Conservation (phyloP, 1,140 invertebrate genomes). For the Centruroides vittatus region DNA sequence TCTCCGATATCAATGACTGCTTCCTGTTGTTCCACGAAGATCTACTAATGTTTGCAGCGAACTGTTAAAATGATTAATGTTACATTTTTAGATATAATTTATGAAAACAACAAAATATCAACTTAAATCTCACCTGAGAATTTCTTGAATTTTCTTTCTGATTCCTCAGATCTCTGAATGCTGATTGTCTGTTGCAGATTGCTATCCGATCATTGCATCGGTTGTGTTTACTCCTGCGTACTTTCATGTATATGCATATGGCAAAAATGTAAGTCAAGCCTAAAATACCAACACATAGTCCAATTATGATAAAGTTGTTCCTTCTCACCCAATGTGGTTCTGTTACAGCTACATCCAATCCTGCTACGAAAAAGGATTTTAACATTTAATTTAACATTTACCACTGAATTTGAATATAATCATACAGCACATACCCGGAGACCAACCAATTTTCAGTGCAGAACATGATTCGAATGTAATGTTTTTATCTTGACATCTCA, state of each 20-base stretch:
- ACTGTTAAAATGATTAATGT: too few relatives aligned
- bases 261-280: constrained; percentile 68
- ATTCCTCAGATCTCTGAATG: too few relatives aligned
- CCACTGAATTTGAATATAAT: not conserved
- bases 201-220: constrained; percentile 28
- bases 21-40: too few relatives aligned
- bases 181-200: too few relatives aligned
- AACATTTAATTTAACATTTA: not conserved
- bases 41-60: too few relatives aligned
- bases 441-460: constrained; percentile 65
- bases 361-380: not conserved
- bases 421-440: constrained; percentile 45
- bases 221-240: constrained; percentile 1
- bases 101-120: too few relatives aligned
- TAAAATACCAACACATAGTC: constrained; percentile 56
- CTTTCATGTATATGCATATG: constrained; percentile 53
- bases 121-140: too few relatives aligned
- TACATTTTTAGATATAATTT: too few relatives aligned
- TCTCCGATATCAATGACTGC: too few relatives aligned
- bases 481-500: constrained; percentile 57
- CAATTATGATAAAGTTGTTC: constrained; percentile 62
- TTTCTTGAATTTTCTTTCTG: too few relatives aligned
- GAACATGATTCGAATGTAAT: constrained; percentile 50
- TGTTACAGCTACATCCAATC: constrained; percentile 4
- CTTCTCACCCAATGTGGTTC: constrained; percentile 22